Percentiles rank a stretch among this genome's conserved stretches.
These are phyloP conservation scores for Ranitomeya variabilis DNA, from an alignment of 2,113 vertebrate genomes.

Conservation along the genomic window DNA sequence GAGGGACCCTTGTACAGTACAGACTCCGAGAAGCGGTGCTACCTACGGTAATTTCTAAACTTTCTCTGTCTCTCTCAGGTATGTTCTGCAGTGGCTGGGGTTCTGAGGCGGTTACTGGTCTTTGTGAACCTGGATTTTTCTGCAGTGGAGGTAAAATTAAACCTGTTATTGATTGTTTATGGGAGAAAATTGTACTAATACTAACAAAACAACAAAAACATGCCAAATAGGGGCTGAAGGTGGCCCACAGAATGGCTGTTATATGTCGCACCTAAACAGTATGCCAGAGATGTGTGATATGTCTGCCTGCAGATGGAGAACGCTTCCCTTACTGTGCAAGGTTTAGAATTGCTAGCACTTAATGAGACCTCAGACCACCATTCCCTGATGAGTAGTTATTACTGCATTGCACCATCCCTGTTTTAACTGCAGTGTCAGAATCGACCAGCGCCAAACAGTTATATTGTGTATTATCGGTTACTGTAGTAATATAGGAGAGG, in stretches of 20 bases:
- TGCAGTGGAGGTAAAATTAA: conserved; percentile 73
- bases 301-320: neutral
- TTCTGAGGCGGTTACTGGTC: conserved; percentile 77
- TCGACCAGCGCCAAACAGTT: neutral
- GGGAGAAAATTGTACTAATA: neutral
- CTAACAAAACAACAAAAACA: too few relatives aligned
- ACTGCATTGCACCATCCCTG: neutral
- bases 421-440: neutral
- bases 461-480: neutral
- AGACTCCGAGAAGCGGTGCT: neutral
- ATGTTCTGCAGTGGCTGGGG: conserved; percentile 83
- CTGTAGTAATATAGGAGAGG: too few relatives aligned
- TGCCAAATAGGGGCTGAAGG: too few relatives aligned
- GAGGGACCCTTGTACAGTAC: neutral
- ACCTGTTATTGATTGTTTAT: neutral
- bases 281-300: neutral
- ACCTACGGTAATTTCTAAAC: neutral
- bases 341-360: neutral
- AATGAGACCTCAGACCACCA: neutral
- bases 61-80: conserved; percentile 65
- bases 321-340: neutral
- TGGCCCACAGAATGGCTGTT: too few relatives aligned
- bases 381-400: neutral
- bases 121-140: conserved; percentile 80
- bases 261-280: too few relatives aligned